Evolutionary conservation across 2,113 vertebrate genomes (phyloP).

Genomic region (Corynorhinus townsendii): DNA sequence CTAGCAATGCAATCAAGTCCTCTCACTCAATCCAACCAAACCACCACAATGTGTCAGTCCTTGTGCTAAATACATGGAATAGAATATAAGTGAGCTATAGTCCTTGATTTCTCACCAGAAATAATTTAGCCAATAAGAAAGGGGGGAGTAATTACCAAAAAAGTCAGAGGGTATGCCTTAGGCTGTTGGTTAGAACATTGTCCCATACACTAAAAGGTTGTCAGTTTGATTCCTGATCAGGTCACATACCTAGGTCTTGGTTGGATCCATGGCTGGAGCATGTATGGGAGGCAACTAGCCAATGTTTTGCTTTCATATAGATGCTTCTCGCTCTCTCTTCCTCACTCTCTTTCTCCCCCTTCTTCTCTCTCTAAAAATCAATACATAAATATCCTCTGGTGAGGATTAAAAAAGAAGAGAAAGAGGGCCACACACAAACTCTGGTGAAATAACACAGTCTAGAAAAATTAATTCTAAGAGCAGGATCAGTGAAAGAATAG

Average conservation of each 20-base stretch:
- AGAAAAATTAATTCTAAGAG: constrained; percentile 6
- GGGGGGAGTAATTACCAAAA: not conserved
- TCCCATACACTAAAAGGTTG: not conserved
- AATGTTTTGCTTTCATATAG: not conserved
- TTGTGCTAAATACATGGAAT: not conserved
- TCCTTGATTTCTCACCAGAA: not conserved
- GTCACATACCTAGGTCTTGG: not conserved
- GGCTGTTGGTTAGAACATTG: not conserved
- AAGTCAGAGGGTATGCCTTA: not conserved
- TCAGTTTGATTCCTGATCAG: not conserved
- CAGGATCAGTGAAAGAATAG: not conserved
- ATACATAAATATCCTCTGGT: not conserved
- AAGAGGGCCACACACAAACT: not conserved
- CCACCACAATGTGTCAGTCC: not conserved
- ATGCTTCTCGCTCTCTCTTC: not conserved
- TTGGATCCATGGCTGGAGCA: not conserved
- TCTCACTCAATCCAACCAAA: not conserved
- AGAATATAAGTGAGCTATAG: not conserved
- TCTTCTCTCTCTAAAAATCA: not conserved
- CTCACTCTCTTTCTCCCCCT: not conserved
- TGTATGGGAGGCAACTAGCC: not conserved
- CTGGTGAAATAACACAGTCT: not conserved
- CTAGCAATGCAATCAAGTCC: not conserved
- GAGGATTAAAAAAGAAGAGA: not conserved
- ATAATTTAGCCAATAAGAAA: not conserved